phyloP scores from a whole-genome alignment of 2,797 vertebrate genomes.

The Anableps anableps region DNA sequence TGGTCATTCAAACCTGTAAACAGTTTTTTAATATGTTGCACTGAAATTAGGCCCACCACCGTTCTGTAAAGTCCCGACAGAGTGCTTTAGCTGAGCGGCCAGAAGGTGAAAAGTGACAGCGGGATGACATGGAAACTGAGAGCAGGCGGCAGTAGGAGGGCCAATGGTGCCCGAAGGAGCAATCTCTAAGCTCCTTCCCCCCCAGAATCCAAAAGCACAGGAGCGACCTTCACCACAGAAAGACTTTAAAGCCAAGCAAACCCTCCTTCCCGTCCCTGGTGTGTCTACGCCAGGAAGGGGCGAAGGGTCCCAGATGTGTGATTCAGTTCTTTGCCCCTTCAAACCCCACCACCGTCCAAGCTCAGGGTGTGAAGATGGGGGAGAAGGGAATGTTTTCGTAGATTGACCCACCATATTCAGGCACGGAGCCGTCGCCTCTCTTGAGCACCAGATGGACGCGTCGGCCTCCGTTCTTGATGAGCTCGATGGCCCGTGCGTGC shows the following conservation, averaged over 20 bases:
- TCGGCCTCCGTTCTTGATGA: constrained; percentile 98
- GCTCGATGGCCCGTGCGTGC: constrained; percentile 97
- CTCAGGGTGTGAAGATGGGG: constrained; percentile 98
- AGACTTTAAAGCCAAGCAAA: constrained; percentile 47
- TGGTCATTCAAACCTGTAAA: constrained; percentile 65
- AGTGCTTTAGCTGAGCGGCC: constrained; percentile 75
- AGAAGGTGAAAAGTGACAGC: constrained; percentile 85
- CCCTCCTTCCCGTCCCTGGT: constrained; percentile 59
- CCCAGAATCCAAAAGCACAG: constrained; percentile 68
- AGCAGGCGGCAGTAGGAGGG: constrained; percentile 65
- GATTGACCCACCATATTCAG: constrained; percentile 99
- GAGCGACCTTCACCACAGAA: constrained; percentile 68
- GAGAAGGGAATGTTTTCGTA: constrained; percentile 99
- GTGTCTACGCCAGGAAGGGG: constrained; percentile 83
- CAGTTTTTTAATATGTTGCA: constrained; percentile 51
- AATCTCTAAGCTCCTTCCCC: constrained; percentile 55
- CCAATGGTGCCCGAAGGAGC: constrained; percentile 78
- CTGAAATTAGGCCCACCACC: constrained; percentile 64
- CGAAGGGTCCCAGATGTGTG: constrained; percentile 51
- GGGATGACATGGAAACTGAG: constrained; percentile 88
- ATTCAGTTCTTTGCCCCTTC: constrained; percentile 56
- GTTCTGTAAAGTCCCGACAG: constrained; percentile 76
- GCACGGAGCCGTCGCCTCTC: constrained; percentile 97
- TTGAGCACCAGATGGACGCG: constrained; percentile 95
- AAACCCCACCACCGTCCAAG: constrained; percentile 65